These are phyloP conservation scores for Chrysemys picta DNA, from an alignment of 2,113 vertebrate genomes.

Conservation along the genomic window DNA sequence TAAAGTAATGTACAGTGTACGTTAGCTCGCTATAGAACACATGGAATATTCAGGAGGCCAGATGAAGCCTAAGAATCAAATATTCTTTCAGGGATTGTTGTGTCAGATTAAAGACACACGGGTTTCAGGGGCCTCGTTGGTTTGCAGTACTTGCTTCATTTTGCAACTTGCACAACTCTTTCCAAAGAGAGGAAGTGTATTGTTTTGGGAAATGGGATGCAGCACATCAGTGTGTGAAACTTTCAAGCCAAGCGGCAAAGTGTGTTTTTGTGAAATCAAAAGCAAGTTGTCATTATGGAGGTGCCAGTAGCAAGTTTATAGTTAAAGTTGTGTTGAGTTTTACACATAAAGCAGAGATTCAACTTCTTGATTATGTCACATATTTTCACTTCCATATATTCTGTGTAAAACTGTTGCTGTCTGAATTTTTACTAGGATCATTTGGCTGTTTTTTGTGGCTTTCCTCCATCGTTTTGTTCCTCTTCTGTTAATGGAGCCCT, in stretches of 20 bases:
- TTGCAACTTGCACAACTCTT: not conserved
- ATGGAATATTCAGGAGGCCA: not conserved
- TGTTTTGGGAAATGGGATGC: not conserved
- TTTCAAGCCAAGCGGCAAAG: not conserved
- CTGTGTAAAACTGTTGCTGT: not conserved
- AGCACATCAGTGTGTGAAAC: not conserved
- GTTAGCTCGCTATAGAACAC: not conserved
- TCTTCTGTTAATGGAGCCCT: not conserved
- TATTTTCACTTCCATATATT: not conserved
- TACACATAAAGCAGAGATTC: not conserved
- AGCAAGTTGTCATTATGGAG: not conserved
- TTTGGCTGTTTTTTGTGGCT: slow-evolving; percentile 4
- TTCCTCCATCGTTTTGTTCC: not conserved
- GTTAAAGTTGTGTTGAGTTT: not conserved
- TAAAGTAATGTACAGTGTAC: not conserved
- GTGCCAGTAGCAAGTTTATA: not conserved
- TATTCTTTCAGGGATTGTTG: not conserved
- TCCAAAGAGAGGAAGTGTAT: not conserved
- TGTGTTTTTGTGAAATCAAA: not conserved
- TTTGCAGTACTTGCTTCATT: not conserved
- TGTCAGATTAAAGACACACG: not conserved
- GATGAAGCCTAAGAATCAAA: not conserved
- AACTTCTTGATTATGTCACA: not conserved
- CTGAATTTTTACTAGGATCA: not conserved
- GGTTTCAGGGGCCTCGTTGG: not conserved